These are phyloP conservation scores for Zaprionus camerounensis DNA, from an alignment of 1,140 invertebrate species.

Conservation along the genomic window DNA sequence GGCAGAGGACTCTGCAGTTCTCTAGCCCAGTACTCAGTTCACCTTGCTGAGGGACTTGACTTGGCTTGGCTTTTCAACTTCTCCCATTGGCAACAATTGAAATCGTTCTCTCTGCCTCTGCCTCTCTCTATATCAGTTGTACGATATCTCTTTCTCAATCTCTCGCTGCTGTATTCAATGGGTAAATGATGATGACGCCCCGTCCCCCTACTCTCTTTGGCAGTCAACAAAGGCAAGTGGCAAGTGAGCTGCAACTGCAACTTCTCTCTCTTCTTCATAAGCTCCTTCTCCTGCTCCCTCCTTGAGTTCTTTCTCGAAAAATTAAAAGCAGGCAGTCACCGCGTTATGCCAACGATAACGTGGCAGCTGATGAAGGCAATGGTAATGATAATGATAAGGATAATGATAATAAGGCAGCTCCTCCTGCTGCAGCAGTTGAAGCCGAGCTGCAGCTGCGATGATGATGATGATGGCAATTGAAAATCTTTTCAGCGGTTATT, in stretches of 20 bases:
- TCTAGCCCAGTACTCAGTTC: slow-evolving; percentile 3
- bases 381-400: slow-evolving; percentile 53
- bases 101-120: slow-evolving; percentile 26
- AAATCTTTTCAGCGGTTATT: slow-evolving; percentile 65
- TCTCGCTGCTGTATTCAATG: slow-evolving; percentile 32
- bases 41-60: slow-evolving; percentile 47
- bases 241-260: slow-evolving; percentile 28
- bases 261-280: not conserved
- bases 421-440: slow-evolving; percentile 40
- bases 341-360: slow-evolving; percentile 58
- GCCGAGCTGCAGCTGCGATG: slow-evolving; percentile 38
- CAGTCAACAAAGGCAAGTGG: slow-evolving; percentile 54
- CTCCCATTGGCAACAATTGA: slow-evolving; percentile 65
- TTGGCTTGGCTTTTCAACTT: slow-evolving; percentile 40
- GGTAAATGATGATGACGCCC: slow-evolving; percentile 26
- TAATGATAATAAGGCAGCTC: slow-evolving; percentile 62
- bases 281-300: not conserved
- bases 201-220: not conserved
- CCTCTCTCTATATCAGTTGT: not conserved
- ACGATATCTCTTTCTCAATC: not conserved
- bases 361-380: slow-evolving; percentile 75
- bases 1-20: not conserved
- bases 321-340: slow-evolving; percentile 53
- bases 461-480: slow-evolving; percentile 70
- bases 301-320: slow-evolving; percentile 43